phyloP scores from a whole-genome alignment of 2,113 vertebrate species.

The Pionites leucogaster region DNA sequence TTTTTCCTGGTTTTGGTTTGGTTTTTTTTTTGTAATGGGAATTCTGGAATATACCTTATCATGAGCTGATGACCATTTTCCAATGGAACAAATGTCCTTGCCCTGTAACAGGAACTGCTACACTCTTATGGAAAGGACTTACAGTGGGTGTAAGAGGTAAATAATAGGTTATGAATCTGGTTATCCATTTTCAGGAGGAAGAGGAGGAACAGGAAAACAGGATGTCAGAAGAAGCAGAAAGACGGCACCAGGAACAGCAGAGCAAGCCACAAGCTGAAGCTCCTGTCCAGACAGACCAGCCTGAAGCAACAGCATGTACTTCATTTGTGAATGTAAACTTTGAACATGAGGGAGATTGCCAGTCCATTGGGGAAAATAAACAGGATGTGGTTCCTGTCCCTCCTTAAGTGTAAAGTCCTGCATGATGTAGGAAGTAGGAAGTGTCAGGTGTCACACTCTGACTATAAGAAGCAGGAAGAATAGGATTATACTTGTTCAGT shows the following conservation, averaged over 20 bases:
- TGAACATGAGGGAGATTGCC: slow-evolving; percentile 79
- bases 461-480: slow-evolving; percentile 26
- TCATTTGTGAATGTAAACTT: slow-evolving; percentile 81
- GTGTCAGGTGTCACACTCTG: slow-evolving; percentile 24
- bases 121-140: background rate
- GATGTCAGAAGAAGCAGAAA: slow-evolving; percentile 90
- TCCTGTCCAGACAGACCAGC: slow-evolving; percentile 67
- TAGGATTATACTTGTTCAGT: slow-evolving; percentile 51
- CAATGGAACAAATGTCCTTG: background rate
- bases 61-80: background rate
- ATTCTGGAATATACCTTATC: background rate
- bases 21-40: background rate
- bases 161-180: background rate
- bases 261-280: slow-evolving; percentile 68
- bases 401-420: slow-evolving; percentile 70
- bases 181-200: slow-evolving; percentile 78
- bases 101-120: background rate
- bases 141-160: background rate
- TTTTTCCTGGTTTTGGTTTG: background rate
- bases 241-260: slow-evolving; percentile 77
- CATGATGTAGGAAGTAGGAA: slow-evolving; percentile 1
- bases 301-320: slow-evolving; percentile 63
- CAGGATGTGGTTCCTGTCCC: slow-evolving; percentile 80
- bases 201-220: slow-evolving; percentile 88
- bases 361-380: slow-evolving; percentile 71